A percentile compares a stretch with the other conserved stretches of the same genome.
These are phyloP conservation scores for Drosophila testacea DNA, from an alignment of 2,888 invertebrate genomes.

Conservation along the genomic window DNA sequence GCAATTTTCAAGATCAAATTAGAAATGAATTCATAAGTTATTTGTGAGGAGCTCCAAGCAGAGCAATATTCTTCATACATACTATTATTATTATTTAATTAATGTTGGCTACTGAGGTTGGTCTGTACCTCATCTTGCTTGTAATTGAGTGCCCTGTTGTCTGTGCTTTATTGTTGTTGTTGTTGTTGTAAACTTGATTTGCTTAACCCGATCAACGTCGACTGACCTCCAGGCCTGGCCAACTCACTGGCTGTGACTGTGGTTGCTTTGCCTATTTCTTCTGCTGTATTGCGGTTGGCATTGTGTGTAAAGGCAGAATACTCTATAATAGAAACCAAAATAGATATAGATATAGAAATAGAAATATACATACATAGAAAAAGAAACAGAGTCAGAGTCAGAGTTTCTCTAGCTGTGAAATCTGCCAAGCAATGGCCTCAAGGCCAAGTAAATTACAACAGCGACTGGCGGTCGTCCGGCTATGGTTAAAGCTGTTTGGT, in stretches of 20 bases:
- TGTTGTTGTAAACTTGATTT: conserved; percentile 71
- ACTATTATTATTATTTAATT: conserved; percentile 36
- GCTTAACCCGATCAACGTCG: conserved; percentile 55
- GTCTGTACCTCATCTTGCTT: conserved; percentile 11
- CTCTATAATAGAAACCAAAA: conserved; percentile 30
- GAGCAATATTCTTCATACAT: conserved; percentile 51
- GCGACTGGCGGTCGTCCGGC: conserved; percentile 48
- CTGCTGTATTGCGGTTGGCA: conserved; percentile 53
- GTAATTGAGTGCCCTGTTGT: conserved; percentile 40
- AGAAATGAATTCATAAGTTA: conserved; percentile 28
- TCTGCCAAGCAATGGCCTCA: conserved; percentile 64
- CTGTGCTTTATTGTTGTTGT: neutral
- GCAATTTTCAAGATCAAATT: conserved; percentile 59
- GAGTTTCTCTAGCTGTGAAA: conserved; percentile 75
- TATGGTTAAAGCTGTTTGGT: conserved; percentile 37
- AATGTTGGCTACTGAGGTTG: conserved; percentile 10
- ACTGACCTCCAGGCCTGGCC: conserved; percentile 69
- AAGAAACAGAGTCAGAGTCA: conserved; percentile 20
- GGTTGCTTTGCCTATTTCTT: conserved; percentile 40
- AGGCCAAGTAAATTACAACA: conserved; percentile 63
- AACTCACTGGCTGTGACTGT: conserved; percentile 32
- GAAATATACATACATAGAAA: conserved; percentile 1
- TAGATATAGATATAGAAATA: conserved; percentile 49
- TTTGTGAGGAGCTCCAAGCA: neutral
- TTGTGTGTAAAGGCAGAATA: conserved; percentile 65